Conservation (phyloP, 1,140 invertebrate species). For the Pseudomyrmex flavicornis region DNA sequence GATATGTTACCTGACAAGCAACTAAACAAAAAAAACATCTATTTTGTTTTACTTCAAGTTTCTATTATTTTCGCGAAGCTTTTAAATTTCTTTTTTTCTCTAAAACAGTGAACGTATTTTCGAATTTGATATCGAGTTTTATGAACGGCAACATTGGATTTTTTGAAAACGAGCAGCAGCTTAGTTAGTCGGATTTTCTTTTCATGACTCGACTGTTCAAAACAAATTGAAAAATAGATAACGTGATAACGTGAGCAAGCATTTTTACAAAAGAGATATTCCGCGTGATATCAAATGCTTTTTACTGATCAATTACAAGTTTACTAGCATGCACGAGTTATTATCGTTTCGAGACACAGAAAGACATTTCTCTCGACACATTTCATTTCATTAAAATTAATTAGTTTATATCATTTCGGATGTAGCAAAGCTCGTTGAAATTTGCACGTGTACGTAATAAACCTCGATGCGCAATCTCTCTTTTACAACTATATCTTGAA, state of each 20-base stretch:
- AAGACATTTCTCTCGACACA: conserved; percentile 27
- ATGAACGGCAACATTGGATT: background rate
- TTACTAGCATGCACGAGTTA: conserved; percentile 24
- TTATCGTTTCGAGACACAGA: conserved; percentile 30
- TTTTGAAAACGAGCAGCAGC: conserved; percentile 10
- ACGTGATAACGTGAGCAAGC: conserved; percentile 37
- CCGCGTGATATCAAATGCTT: conserved; percentile 16
- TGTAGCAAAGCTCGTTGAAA: conserved; percentile 10
- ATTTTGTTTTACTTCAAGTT: background rate
- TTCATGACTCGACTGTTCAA: background rate
- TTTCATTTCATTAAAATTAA: conserved; percentile 54
- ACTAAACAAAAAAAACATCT: background rate
- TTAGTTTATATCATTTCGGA: conserved; percentile 33
- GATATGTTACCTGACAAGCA: background rate
- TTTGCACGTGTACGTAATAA: background rate
- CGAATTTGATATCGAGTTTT: background rate
- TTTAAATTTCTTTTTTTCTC: background rate
- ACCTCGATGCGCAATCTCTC: background rate
- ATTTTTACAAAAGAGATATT: conserved; percentile 30
- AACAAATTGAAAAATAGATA: conserved; percentile 37
- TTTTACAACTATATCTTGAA: conserved; percentile 38
- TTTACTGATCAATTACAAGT: conserved; percentile 21
- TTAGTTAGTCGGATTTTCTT: conserved; percentile 9
- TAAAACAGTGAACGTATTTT: background rate
- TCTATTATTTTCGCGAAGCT: background rate